These are phyloP conservation scores for Colaptes auratus DNA, from an alignment of 2,113 vertebrate species.

Conservation along the genomic window DNA sequence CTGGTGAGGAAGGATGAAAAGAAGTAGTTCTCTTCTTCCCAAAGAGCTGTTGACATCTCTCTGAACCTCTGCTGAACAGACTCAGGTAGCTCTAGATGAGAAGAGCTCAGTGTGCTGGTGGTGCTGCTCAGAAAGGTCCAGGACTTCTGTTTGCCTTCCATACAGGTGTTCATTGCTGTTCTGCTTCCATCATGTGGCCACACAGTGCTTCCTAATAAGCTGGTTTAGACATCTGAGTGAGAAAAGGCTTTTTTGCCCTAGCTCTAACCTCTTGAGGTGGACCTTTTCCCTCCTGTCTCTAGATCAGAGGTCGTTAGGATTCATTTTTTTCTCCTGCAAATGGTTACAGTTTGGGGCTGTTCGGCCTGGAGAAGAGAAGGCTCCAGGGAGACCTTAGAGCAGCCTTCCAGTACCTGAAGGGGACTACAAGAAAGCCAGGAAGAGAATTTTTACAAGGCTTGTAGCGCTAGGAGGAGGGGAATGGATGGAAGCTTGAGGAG, in stretches of 20 bases:
- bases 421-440: too few relatives aligned
- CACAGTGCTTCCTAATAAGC: background rate
- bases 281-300: background rate
- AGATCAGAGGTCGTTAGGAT: background rate
- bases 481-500: too few relatives aligned
- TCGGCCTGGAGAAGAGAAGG: too few relatives aligned
- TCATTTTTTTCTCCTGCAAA: too few relatives aligned
- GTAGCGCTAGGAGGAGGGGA: too few relatives aligned
- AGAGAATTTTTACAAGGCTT: too few relatives aligned
- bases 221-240: background rate
- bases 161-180: rapidly evolving
- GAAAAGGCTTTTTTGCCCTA: background rate
- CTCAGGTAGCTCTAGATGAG: rapidly evolving
- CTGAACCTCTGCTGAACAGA: background rate
- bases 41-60: background rate
- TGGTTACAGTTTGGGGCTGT: too few relatives aligned
- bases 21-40: background rate
- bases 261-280: background rate
- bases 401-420: too few relatives aligned
- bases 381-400: too few relatives aligned
- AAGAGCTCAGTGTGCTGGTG: rapidly evolving
- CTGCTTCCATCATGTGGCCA: background rate
- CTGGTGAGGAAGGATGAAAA: background rate
- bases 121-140: background rate
- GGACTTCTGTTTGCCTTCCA: background rate